A percentile compares a stretch with the other conserved stretches of the same genome.
phyloP scores from a whole-genome alignment of 35 echinoderm and acorn worm genomes.

The Patiria miniata region DNA sequence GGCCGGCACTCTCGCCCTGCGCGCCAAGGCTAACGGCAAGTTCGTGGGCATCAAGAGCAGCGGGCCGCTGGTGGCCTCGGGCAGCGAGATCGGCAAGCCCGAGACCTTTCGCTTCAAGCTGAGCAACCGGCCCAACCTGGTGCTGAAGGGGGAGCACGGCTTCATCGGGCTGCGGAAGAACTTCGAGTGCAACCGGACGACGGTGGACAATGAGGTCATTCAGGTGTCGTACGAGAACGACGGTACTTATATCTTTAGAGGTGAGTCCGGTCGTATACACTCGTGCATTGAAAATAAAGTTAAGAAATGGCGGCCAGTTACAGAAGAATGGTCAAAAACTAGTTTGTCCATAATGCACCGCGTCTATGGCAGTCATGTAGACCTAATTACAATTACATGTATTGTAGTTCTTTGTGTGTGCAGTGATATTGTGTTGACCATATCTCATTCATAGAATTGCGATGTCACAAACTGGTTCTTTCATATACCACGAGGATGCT shows the following conservation, averaged over 20 bases:
- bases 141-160: conserved; percentile 13
- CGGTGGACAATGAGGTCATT: conserved; percentile 8
- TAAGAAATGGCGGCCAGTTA: too few species aligned
- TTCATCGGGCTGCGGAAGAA: conserved; percentile 13
- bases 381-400: too few species aligned
- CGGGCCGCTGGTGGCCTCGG: neutral
- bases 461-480: too few species aligned
- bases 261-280: too few species aligned
- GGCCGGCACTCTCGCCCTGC: neutral
- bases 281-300: too few species aligned
- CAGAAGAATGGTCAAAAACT: too few species aligned
- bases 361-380: too few species aligned
- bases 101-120: conserved; percentile 17
- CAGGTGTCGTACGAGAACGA: conserved; percentile 4
- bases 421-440: too few species aligned
- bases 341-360: too few species aligned
- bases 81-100: neutral
- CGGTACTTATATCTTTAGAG: conserved; percentile 10
- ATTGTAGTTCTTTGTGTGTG: too few species aligned
- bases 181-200: conserved; percentile 12
- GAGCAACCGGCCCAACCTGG: conserved; percentile 25
- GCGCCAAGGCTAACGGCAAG: neutral
- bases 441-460: too few species aligned
- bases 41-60: conserved; percentile 27
- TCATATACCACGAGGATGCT: too few species aligned